phyloP scores from a whole-genome alignment of 2,797 vertebrate species.

The Sebastes vulpes region DNA sequence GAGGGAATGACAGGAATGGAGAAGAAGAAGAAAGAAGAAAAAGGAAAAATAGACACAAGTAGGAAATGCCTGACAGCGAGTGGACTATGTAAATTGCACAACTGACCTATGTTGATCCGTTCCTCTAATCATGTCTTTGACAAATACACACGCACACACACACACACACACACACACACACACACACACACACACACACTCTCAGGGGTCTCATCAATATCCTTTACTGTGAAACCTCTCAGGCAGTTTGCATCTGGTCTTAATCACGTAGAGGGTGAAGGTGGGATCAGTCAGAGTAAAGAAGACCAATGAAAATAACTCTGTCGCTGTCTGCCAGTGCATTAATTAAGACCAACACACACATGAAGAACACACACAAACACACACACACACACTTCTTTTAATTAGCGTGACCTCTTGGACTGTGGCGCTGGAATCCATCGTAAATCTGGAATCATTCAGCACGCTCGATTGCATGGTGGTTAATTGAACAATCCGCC shows the following conservation, averaged over 20 bases:
- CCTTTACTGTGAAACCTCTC: conserved; percentile 60
- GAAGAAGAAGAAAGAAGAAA: not conserved
- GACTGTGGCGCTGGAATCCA: not conserved
- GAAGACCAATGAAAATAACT: conserved; percentile 49
- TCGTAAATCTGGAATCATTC: not conserved
- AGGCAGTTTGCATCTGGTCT: conserved; percentile 68
- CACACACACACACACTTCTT: not conserved
- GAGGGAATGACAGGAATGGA: not conserved
- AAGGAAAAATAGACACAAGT: not conserved
- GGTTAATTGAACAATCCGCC: not conserved
- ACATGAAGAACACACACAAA: not conserved
- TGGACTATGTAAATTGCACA: conserved; percentile 17
- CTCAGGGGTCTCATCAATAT: conserved; percentile 54
- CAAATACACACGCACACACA: conserved; percentile 2
- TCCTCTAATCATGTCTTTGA: conserved; percentile 23
- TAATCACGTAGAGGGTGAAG: conserved; percentile 59
- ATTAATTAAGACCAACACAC: conserved; percentile 59
- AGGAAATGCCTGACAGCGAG: conserved; percentile 3
- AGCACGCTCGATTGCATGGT: not conserved
- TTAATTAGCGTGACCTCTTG: conserved; percentile 35
- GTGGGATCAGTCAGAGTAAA: conserved; percentile 45
- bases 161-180: not conserved
- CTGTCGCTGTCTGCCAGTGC: conserved; percentile 16
- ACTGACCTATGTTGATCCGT: conserved; percentile 55
- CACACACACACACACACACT: conserved; percentile 6